Evolutionary conservation across 2,797 vertebrate genomes (phyloP), one percentile per base, ranked within the genome.

Genomic region (Acropternis orthonyx): DNA sequence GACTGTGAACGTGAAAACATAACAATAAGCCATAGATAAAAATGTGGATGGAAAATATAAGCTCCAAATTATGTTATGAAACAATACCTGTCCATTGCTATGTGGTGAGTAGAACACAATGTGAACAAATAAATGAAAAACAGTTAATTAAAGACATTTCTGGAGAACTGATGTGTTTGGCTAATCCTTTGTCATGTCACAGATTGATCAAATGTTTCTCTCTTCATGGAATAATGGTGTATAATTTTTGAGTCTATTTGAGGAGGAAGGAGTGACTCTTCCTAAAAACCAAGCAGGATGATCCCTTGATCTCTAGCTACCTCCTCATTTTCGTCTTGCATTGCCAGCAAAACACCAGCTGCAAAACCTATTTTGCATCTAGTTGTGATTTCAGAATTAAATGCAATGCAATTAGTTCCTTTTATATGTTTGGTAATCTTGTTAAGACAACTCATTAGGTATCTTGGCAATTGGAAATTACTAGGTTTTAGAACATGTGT

Each of bases 361-460:
- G 97, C 95, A 96, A 92, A 96, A 87, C 95, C 94, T 85, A 95
- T 94, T 97, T 96, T 95, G 94, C 96, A 96, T 95, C 92, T 96
- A 91, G 90, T 96, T 96, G 91, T 94, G 93, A 97, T 96, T 97
- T 98, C 93, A 95, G 94, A 96, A 97, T 97, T 96, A 95, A 97
- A 95, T 90, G 88, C 88, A 85, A 90, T 91, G 88, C 94, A 97
- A 97, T 97, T 97, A 95, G 96, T 95, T 97, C 95, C 91, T 96
- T 97, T 95, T 96, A 91, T 95, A 96, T 95, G 66, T 97, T 97
- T 96, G 88, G 93, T 97, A 96, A 97, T 97, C 96, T 97, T 97
- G 94, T 97, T 97, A 97, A 97, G 94, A 97, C 93, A 97, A 96
- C 96, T 97, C 93, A 97, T 97, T 97, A 97, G 90, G 93, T 97